Conservation (phyloP, 2,888 invertebrate genomes). For the Quadroppia sp. region DNA sequence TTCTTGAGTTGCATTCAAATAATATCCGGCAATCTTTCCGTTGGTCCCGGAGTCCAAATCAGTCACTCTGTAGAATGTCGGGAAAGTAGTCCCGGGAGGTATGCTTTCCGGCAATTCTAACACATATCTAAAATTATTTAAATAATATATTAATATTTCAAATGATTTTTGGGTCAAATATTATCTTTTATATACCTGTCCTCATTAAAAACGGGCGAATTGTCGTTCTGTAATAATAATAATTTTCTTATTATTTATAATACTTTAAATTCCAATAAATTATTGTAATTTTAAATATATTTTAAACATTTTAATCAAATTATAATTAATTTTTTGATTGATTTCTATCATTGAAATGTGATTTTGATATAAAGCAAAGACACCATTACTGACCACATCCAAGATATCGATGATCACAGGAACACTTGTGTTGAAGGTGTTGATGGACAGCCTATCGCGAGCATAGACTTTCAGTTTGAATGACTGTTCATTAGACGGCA, state of each 20-base stretch:
- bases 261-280: too few species aligned
- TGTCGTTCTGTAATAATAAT: too few species aligned
- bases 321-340: too few species aligned
- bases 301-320: too few species aligned
- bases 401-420: conserved; percentile 48
- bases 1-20: conserved; percentile 41
- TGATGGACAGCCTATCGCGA: conserved; percentile 49
- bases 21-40: conserved; percentile 47
- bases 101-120: conserved; percentile 49
- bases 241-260: too few species aligned
- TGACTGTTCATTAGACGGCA: conserved; percentile 48
- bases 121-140: conserved; percentile 42
- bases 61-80: conserved; percentile 47
- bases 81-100: conserved; percentile 48
- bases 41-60: conserved; percentile 48
- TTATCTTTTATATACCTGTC: conserved; percentile 18
- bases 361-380: neutral
- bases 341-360: too few species aligned
- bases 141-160: too few species aligned
- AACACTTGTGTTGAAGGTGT: conserved; percentile 48
- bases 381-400: conserved; percentile 44
- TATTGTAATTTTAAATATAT: too few species aligned
- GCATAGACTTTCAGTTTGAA: conserved; percentile 49
- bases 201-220: conserved; percentile 35
- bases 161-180: neutral